Evolutionary conservation across 2,888 invertebrate genomes (phyloP).

Genomic region (Nymphalis urticae): DNA sequence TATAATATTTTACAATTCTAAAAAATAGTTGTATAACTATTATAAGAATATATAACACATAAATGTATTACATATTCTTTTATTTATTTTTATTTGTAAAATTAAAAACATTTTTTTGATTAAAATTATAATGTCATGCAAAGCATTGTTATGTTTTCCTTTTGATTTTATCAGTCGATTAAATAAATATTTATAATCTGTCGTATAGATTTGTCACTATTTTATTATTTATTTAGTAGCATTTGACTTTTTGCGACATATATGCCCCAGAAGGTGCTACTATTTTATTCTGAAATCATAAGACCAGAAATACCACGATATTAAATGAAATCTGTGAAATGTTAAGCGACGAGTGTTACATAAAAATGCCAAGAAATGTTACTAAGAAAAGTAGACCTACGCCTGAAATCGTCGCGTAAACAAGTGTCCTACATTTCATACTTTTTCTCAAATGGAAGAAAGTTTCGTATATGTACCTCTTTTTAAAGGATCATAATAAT

Average conservation of each 20-base stretch:
- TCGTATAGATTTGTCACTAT: conserved; percentile 25
- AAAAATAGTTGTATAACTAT: too few species aligned
- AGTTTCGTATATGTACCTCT: conserved; percentile 63
- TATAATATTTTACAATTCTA: too few species aligned
- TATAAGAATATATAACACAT: too few species aligned
- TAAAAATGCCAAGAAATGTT: conserved; percentile 4
- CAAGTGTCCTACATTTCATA: conserved; percentile 71
- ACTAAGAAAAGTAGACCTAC: conserved; percentile 23
- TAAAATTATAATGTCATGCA: too few species aligned
- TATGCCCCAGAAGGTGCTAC: conserved; percentile 1
- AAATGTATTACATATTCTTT: too few species aligned
- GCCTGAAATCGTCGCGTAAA: conserved; percentile 33
- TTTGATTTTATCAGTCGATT: too few species aligned
- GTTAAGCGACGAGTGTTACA: background rate
- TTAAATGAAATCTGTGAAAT: background rate
- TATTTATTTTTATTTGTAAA: too few species aligned
- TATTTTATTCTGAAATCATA: conserved; percentile 12
- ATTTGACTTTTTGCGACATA: conserved; percentile 25
- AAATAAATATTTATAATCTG: conserved; percentile 5
- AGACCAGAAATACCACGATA: background rate
- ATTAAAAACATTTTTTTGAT: too few species aligned
- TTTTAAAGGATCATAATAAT: conserved; percentile 64
- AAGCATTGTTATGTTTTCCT: too few species aligned
- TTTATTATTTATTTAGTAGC: conserved; percentile 30
- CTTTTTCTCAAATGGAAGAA: conserved; percentile 75